Evolutionary conservation across 2,888 invertebrate genomes (phyloP), one percentile per base, ranked within the genome.

Genomic region (Desoria tigrina): DNA sequence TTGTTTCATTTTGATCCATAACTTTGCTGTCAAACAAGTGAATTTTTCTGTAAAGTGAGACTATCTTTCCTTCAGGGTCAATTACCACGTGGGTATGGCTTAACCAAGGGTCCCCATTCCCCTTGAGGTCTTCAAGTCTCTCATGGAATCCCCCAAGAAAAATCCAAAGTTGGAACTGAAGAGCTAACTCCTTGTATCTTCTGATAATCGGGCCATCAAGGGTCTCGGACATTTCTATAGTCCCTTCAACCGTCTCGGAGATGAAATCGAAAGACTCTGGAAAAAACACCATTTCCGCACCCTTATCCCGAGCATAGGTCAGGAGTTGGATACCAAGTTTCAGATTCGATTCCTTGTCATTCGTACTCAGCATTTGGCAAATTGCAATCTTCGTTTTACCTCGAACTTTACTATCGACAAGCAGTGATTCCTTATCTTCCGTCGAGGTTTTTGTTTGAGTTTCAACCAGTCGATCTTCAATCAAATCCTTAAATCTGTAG

Each of bases 1-100:
- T n/a, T n/a, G n/a, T n/a, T n/a, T n/a, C n/a, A n/a, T n/a, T n/a
- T n/a, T n/a, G n/a, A n/a, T n/a, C n/a, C n/a, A n/a, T n/a, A n/a
- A n/a, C n/a, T n/a, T n/a, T n/a, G n/a, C n/a, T n/a, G 80, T 98
- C 94, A 79, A 97, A 99, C 2, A 98, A 82, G 81, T 99, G 98
- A 9, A 92, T 79, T 80, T 99, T 99, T 59, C 89, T 84, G 80
- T 99, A 99, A 0, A 86, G 82, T 4, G 86, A 86, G 0, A 85
- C 86, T 64, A 96, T 85, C 45, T 86, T 82, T 0, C 98, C 98
- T 4, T 83, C 77, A 71, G 85, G 84, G 79, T 92, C 84, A 69
- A 99, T 88, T 59, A 99, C 81, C 1, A 98, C 79, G 79, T 98
- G 97, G 0, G 90, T 87, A 79, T 95, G 95, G 78, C 82, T 86